phyloP scores from a whole-genome alignment of 2,797 vertebrate species.

The Selene dorsalis region DNA sequence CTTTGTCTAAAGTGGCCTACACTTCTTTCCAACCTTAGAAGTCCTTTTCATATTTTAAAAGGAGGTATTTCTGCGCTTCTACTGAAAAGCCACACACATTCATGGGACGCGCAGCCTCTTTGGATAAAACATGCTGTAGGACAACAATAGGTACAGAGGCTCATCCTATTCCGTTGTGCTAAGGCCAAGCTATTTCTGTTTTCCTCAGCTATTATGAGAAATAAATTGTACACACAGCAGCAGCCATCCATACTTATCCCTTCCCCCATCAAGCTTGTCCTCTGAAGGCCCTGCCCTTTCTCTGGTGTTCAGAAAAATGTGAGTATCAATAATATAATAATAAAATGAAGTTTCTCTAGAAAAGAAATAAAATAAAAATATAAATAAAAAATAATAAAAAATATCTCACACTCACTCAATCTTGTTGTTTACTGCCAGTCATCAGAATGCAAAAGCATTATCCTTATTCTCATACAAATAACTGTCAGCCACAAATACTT shows the following conservation, averaged over 20 bases:
- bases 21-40: conserved; percentile 50
- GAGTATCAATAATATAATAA: neutral
- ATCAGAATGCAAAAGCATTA: neutral
- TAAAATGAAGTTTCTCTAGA: too few species aligned
- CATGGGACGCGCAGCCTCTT: conserved; percentile 16
- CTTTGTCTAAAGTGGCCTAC: conserved; percentile 45
- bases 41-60: conserved; percentile 49
- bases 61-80: conserved; percentile 13
- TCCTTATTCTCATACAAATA: neutral
- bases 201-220: conserved; percentile 35
- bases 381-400: too few species aligned
- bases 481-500: conserved; percentile 5
- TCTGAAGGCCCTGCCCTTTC: conserved; percentile 22
- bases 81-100: conserved; percentile 17
- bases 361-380: too few species aligned
- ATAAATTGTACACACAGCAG: conserved; percentile 40
- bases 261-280: conserved; percentile 34
- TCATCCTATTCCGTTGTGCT: conserved; percentile 37
- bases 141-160: conserved; percentile 23
- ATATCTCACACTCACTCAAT: too few species aligned
- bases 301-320: conserved; percentile 30
- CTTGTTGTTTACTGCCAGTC: too few species aligned
- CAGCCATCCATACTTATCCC: conserved; percentile 23
- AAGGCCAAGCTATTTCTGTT: conserved; percentile 53
- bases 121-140: conserved; percentile 32